These are phyloP conservation scores for Harpagifer antarcticus DNA, from an alignment of 2,797 vertebrate genomes.

Conservation along the genomic window DNA sequence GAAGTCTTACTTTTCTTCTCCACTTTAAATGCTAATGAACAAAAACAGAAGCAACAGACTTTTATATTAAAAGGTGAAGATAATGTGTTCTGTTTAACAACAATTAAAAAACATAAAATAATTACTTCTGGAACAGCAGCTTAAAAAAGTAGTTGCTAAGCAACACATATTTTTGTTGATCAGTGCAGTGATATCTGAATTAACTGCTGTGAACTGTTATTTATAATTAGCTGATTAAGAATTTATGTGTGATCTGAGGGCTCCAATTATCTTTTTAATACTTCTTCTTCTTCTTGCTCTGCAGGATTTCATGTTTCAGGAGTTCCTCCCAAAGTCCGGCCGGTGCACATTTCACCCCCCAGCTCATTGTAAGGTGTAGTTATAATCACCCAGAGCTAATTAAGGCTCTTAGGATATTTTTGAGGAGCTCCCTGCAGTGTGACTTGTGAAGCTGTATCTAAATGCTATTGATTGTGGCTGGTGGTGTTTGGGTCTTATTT, in stretches of 20 bases:
- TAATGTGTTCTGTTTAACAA: background rate
- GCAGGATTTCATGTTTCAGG: background rate
- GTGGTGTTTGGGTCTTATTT: constrained; percentile 41
- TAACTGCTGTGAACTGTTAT: background rate
- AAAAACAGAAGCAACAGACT: background rate
- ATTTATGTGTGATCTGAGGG: constrained; percentile 11
- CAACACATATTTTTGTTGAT: constrained; percentile 1
- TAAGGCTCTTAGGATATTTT: constrained; percentile 53
- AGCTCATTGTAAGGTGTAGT: constrained; percentile 31
- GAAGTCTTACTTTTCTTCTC: background rate
- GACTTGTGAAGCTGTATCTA: constrained; percentile 56
- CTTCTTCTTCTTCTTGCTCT: constrained; percentile 25
- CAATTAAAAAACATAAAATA: background rate
- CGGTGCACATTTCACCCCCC: constrained; percentile 32
- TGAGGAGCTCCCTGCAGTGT: constrained; percentile 30
- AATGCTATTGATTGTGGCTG: constrained; percentile 42
- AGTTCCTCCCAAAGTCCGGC: constrained; percentile 21
- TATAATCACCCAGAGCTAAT: constrained; percentile 66
- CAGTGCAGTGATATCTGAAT: constrained; percentile 27
- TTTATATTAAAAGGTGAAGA: background rate
- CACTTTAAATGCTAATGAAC: background rate
- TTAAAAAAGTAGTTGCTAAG: constrained; percentile 12
- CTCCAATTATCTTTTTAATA: constrained; percentile 27
- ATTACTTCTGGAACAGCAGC: background rate
- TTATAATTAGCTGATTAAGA: background rate